Evolutionary conservation across 2,113 vertebrate species (phyloP).

Genomic region (Caloenas nicobarica): DNA sequence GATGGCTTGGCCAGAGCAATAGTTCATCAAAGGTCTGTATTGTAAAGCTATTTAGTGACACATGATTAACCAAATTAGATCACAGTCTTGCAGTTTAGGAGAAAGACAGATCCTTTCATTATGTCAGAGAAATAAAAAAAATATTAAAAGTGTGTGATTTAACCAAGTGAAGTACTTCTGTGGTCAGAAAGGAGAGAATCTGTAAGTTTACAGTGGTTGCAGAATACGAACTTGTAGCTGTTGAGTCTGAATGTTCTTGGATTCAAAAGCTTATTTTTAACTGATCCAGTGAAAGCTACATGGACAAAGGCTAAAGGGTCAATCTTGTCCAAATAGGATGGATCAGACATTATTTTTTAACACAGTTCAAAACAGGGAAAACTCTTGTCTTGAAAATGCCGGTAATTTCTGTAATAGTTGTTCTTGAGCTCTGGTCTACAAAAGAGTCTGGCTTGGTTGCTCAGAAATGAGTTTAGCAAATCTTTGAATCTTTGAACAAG

Average conservation of each 20-base stretch:
- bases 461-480: background rate
- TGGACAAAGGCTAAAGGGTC: background rate
- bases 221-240: background rate
- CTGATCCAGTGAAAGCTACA: background rate
- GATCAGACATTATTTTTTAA: background rate
- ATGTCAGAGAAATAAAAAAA: background rate
- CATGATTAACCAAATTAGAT: background rate
- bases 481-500: background rate
- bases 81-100: background rate
- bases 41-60: background rate
- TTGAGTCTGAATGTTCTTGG: background rate
- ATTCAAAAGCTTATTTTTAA: background rate
- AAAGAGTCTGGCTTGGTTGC: background rate
- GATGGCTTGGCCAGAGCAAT: background rate
- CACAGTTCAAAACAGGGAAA: background rate
- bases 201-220: background rate
- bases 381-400: background rate
- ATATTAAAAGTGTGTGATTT: background rate
- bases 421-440: background rate
- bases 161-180: background rate
- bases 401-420: background rate
- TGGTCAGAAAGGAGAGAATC: background rate
- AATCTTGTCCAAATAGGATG: background rate
- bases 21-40: background rate
- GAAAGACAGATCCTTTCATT: background rate